A percentile compares a stretch with the other conserved stretches of the same genome.
Evolutionary conservation across 1,140 invertebrate genomes (phyloP).

Genomic region (Brachionus calyciflorus): DNA sequence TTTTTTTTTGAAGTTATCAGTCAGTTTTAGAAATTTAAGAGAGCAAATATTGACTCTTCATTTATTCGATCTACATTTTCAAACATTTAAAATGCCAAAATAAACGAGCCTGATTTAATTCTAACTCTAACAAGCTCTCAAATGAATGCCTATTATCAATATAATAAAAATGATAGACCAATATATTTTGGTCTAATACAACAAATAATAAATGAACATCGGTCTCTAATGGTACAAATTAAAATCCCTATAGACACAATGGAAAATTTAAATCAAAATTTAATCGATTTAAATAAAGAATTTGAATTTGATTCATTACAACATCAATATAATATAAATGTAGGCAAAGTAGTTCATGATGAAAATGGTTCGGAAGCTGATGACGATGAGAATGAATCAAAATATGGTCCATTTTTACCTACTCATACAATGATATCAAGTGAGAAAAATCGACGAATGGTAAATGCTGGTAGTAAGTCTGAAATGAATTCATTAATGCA

Average conservation of each 20-base stretch:
- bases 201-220: no score
- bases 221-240: no score
- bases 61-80: background rate
- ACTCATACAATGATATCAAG: no score
- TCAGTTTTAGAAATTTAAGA: background rate
- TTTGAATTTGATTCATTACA: background rate
- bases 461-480: constrained; percentile 71
- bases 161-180: background rate
- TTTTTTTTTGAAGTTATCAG: no score
- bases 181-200: no score
- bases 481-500: constrained; percentile 80
- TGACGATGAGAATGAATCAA: no score
- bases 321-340: background rate
- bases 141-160: constrained; percentile 39
- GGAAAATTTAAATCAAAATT: background rate
- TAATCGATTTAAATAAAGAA: background rate
- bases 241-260: no score
- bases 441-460: constrained; percentile 49
- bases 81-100: constrained; percentile 8
- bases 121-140: background rate
- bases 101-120: background rate
- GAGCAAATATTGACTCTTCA: no score
- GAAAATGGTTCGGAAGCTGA: constrained; percentile 64
- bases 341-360: background rate
- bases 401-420: no score